Base-by-base conservation (phyloP, 2,888 invertebrate species). In the Tenthredo livida region DNA sequence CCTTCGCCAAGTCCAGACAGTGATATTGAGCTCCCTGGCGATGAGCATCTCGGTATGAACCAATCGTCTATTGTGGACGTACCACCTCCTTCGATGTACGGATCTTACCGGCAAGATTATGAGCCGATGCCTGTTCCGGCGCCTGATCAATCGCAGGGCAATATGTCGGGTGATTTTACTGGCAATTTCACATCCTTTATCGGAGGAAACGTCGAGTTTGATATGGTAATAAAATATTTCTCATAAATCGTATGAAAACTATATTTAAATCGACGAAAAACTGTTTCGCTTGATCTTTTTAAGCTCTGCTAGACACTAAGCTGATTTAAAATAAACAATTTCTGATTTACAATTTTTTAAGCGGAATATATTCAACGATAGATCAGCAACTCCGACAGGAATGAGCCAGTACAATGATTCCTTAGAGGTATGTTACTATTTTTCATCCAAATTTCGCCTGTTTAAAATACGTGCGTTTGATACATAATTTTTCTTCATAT, bases 1-100 rank as follows among this genome's bases (percentile, higher is more conserved):
- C 96, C 96, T 0, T 97, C 97, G 1, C 97, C 97, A 9, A 96
- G 96, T 90, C 97, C 97, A 50, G 97, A 97, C 90, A 96, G 97
- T 85, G 97, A 97, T 90, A 94, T 97, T 84, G 97, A 97, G 65
- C 93, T 97, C 85, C 97, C 97, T 0, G 95, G 94, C 70, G 95
- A 95, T 2, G 91, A 92, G 7, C 89, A 54, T 89, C 90, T 90
- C 70, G 84, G 89, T 15, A 83, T 87, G 37, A 91, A 90, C 89
- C 90, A 90, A 54, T 91, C 91, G 40, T 87, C 90, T 47, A 89
- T 92, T 47, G 90, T 92, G 58, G 92, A 92, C 37, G 89, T 93
- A 21, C 91, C 92, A 15, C 92, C 93, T 25, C 92, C 93, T 9
- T 90, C 91, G 47, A 90, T 93, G 89, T 93, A 93, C 85, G 92